Conservation (phyloP, 2,797 vertebrate genomes). For the Propithecus perrieri region DNA sequence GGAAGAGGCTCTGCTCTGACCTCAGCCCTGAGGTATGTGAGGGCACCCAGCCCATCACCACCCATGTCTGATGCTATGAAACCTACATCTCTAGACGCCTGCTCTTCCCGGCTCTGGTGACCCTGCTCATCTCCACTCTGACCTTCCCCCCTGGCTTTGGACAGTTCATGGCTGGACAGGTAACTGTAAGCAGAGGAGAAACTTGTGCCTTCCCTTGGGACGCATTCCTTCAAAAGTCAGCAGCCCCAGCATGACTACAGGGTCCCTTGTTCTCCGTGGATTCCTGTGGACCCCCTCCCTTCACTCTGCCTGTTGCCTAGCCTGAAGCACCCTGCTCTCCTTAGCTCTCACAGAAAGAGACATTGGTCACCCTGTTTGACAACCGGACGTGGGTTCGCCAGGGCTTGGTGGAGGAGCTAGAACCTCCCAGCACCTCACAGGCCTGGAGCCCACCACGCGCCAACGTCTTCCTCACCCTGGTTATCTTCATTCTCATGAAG, state of each 20-base stretch:
- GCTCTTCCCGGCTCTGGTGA: constrained; percentile 96
- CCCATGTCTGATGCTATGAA: background rate
- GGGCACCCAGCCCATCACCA: background rate
- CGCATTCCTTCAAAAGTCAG: background rate
- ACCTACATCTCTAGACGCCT: constrained; percentile 88
- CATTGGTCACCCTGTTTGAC: constrained; percentile 94
- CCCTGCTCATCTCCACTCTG: constrained; percentile 93
- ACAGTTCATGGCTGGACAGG: constrained; percentile 99
- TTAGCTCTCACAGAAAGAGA: constrained; percentile 97
- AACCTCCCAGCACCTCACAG: constrained; percentile 89
- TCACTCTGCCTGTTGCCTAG: background rate
- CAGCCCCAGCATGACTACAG: background rate
- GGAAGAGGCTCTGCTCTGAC: background rate
- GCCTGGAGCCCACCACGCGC: constrained; percentile 95
- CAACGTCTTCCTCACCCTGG: constrained; percentile 95
- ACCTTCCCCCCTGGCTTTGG: constrained; percentile 97
- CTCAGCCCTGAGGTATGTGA: background rate
- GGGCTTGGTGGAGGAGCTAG: constrained; percentile 92
- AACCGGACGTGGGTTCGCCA: constrained; percentile 96
- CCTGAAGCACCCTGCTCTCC: constrained; percentile 43
- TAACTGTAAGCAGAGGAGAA: constrained; percentile 73
- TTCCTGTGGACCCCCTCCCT: background rate
- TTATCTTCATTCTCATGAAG: constrained; percentile 98
- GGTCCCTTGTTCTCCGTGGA: background rate
- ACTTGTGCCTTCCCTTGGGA: background rate